These are phyloP conservation scores for Rattus norvegicus DNA, from an alignment of 2,113 vertebrate genomes.

Conservation along the genomic window GRCr8 NC_086021.1:39703501-39704000, in stretches of 20 bases:
- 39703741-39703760: no score
- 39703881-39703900: background rate
- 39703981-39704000: background rate
- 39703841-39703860: background rate
- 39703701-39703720: conserved; percentile 52
- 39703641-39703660: background rate
- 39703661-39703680: conserved; percentile 35
- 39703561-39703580: background rate
- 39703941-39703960: background rate
- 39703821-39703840: background rate
- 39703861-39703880: background rate
- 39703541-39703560: background rate
- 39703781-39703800: conserved; percentile 29
- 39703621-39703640: background rate
- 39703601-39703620: background rate
- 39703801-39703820: background rate
- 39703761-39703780: background rate
- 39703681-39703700: conserved; percentile 1
- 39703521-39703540: background rate
- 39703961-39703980: background rate
- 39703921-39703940: background rate
- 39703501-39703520: background rate
- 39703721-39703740: no score
- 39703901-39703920: background rate
- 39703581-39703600: conserved; percentile 31